phyloP scores from a whole-genome alignment of 2,888 invertebrate genomes.

The Ditula angustiorana region DNA sequence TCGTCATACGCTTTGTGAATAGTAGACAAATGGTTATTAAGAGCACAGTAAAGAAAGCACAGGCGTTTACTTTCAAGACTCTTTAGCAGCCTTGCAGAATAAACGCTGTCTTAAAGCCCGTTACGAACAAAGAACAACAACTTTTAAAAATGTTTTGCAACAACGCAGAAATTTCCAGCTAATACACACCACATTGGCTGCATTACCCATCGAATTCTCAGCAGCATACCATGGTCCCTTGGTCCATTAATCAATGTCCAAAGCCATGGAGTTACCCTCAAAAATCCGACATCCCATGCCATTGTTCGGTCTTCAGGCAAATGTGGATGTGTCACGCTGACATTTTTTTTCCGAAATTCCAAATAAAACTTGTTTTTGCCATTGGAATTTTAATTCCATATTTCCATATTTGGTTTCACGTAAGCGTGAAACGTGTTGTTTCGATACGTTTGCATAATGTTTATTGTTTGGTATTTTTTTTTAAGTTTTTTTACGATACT shows the following conservation, averaged over 20 bases:
- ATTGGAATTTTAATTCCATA: constrained; percentile 34
- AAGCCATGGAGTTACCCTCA: constrained; percentile 68
- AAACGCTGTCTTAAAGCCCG: too few species aligned
- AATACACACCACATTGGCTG: constrained; percentile 58
- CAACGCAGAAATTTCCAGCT: constrained; percentile 50
- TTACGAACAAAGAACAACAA: too few species aligned
- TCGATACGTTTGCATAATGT: constrained; percentile 2
- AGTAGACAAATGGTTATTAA: too few species aligned
- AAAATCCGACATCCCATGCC: constrained; percentile 66
- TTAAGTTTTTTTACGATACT: too few species aligned
- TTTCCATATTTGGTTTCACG: constrained; percentile 6
- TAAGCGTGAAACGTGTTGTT: constrained; percentile 17
- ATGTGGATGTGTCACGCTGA: constrained; percentile 45
- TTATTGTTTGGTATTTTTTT: neutral
- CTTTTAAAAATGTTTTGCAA: neutral
- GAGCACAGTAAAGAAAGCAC: too few species aligned
- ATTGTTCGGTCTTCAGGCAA: constrained; percentile 53
- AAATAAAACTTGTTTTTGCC: constrained; percentile 24
- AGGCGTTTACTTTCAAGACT: too few species aligned
- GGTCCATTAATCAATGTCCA: constrained; percentile 69
- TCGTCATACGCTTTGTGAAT: too few species aligned
- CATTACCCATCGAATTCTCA: constrained; percentile 52
- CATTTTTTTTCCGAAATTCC: constrained; percentile 43
- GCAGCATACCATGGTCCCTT: constrained; percentile 43
- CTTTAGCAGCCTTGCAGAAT: too few species aligned